phyloP scores from a whole-genome alignment of 2,797 vertebrate genomes.

The Megaceryle alcyon region DNA sequence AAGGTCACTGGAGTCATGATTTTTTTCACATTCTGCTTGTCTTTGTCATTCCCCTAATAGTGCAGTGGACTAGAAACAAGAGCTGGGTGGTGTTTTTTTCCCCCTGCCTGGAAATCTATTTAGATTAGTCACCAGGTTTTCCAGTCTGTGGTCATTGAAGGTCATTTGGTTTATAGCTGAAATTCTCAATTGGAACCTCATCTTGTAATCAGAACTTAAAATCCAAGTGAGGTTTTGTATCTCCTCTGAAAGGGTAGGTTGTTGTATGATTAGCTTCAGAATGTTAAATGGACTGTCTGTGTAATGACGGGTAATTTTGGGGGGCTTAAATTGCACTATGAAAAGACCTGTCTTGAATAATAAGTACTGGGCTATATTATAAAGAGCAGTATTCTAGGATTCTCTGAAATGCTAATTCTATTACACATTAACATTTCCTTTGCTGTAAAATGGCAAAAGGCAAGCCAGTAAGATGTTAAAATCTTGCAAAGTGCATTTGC shows the following conservation, averaged over 20 bases:
- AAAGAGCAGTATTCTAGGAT: slow-evolving; percentile 40
- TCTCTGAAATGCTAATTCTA: slow-evolving; percentile 66
- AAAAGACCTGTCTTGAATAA: slow-evolving; percentile 75
- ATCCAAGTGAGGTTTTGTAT: slow-evolving; percentile 64
- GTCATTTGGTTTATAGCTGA: slow-evolving; percentile 76
- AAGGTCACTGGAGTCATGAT: slow-evolving; percentile 66
- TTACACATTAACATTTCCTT: slow-evolving; percentile 68
- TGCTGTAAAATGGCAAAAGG: slow-evolving; percentile 63
- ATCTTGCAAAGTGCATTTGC: slow-evolving; percentile 63
- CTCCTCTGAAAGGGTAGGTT: slow-evolving; percentile 71
- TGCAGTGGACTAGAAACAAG: slow-evolving; percentile 62
- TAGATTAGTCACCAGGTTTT: slow-evolving; percentile 75
- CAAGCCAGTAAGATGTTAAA: slow-evolving; percentile 65
- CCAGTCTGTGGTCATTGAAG: slow-evolving; percentile 71
- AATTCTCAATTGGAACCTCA: slow-evolving; percentile 75
- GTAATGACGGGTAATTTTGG: slow-evolving; percentile 75
- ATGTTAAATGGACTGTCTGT: slow-evolving; percentile 76
- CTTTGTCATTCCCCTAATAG: slow-evolving; percentile 70
- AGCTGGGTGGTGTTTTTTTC: slow-evolving; percentile 28
- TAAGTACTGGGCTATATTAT: slow-evolving; percentile 32
- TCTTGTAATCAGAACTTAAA: slow-evolving; percentile 77
- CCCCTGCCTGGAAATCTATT: slow-evolving; percentile 71
- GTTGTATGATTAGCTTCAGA: slow-evolving; percentile 78
- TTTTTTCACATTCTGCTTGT: slow-evolving; percentile 68
- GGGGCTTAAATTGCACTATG: slow-evolving; percentile 70